Base-by-base conservation (phyloP, 2,113 vertebrate species). In the Anthoscopus minutus region DNA sequence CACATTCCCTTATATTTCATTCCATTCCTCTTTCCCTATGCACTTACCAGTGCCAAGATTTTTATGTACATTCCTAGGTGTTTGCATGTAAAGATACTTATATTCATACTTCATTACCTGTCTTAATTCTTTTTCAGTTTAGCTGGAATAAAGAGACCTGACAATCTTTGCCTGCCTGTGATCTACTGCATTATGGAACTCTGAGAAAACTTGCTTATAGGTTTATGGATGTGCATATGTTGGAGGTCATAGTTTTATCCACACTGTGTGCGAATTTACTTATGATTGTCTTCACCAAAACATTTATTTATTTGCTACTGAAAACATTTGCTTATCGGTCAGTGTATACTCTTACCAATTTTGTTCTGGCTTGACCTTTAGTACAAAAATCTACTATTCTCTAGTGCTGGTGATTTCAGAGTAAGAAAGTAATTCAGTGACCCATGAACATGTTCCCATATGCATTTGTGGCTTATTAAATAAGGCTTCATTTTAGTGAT, bases 141-240 rank as follows among this genome's bases (percentile, higher is more conserved):
- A 62, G 53, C 54, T 69, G 58, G 83, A 96, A 81, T 89, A 93
- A 89, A 89, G 50, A 74, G 77, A 58, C 74, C 44, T 88, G 38
- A 28, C 28, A 62, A 10, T 64, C 21, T 25, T 1, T 48, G 78
- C 13, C 35, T 3, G 4, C 10, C 35, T 5, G 3, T 47, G 27
- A 69, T 47, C 33, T 31, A 37, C 37, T 65, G 37, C 30, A 60
- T 72, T 84, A 14, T 45, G 48, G 60, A 94, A 73, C 11, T 35
- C 44, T 42, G 40, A 77, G 19, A 54, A 33, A 87, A 77, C 16
- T 45, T 67, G 35, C 28, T 60, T 4, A 38, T 31, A 30, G 35
- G 14, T 72, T 58, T 85, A 13, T 50, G 58, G 33, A 42, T 53
- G 22, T 38, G 25, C 0, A 0, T 51, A 13, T 64, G 13, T 77